Base-by-base conservation (phyloP, 2,113 vertebrate species). In the Saguinus midas region DNA sequence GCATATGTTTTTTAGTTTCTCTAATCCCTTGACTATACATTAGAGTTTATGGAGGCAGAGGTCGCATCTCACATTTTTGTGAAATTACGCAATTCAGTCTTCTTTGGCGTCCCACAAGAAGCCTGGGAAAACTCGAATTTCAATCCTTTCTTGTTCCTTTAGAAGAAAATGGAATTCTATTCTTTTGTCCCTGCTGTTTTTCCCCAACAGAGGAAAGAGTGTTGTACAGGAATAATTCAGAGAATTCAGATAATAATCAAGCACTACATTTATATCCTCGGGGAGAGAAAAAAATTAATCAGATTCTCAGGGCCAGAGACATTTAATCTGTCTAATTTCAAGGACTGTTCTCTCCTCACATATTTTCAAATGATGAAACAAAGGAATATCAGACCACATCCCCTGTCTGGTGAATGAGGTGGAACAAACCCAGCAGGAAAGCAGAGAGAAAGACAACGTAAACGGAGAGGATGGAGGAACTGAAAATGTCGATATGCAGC, bases 121-220 rank as follows among this genome's bases (percentile, higher is more conserved):
- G 95, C 91, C 90, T 97, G 94, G 96, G 97, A 97, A 97, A 96
- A 90, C 23, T 73, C 40, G 55, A 29, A n/a, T 61, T 52, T 90
- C 85, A 79, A 82, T n/a, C 50, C 75, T 85, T 87, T 72, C 79
- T 83, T 45, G 84, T 82, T 94, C 82, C 92, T 95, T 50, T 85
- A 78, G 92, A 94, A 96, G 82, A 66, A 92, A 92, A 11, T 90
- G 35, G 81, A 90, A 88, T 90, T 90, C 45, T 48, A 90, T 61
- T 82, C 76, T 83, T 97, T 90, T 87, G 76, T 87, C 82, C 81
- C 18, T 35, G 27, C 75, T 50, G 25, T 21, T 75, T n/a, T n/a
- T 17, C 21, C 32, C 52, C 76, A 70, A 48, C 70, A 40, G 52
- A 85, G 61, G 83, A 87, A 85, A 50, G 79, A 82, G 78, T 43